Evolutionary conservation across 2,888 invertebrate species (phyloP).

Genomic region (Hydroisotoma schaefferi): DNA sequence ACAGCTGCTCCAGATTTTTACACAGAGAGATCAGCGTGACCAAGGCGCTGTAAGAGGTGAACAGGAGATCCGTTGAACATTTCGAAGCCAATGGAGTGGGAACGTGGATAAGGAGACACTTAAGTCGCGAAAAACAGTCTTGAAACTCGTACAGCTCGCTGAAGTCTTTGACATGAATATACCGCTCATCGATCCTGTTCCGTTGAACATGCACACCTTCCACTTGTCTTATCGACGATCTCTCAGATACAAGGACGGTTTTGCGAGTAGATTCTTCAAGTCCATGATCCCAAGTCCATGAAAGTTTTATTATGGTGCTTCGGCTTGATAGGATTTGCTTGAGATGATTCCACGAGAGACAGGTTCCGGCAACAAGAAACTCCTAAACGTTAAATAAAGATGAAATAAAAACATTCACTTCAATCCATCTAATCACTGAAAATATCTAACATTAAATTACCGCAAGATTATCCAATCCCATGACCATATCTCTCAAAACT

Average conservation of each 20-base stretch:
- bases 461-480: slow-evolving; percentile 33
- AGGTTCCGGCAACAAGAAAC: slow-evolving; percentile 36
- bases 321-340: slow-evolving; percentile 29
- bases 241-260: too few relatives aligned
- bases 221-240: slow-evolving; percentile 5
- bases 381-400: slow-evolving; percentile 24
- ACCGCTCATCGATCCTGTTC: too few relatives aligned
- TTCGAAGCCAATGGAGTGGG: slow-evolving; percentile 29
- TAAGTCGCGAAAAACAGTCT: slow-evolving; percentile 21
- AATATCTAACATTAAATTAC: slow-evolving; percentile 17
- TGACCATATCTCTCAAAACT: slow-evolving; percentile 29
- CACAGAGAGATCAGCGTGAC: slow-evolving; percentile 40
- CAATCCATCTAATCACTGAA: neutral
- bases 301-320: slow-evolving; percentile 21
- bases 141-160: slow-evolving; percentile 21
- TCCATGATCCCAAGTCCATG: slow-evolving; percentile 42
- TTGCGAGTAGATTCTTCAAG: slow-evolving; percentile 28
- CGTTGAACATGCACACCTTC: too few relatives aligned
- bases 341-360: slow-evolving; percentile 39
- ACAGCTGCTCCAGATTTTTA: slow-evolving; percentile 38
- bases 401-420: neutral
- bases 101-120: slow-evolving; percentile 33
- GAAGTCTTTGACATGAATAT: too few relatives aligned
- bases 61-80: slow-evolving; percentile 30
- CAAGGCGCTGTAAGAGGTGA: slow-evolving; percentile 33